Evolutionary conservation across 2,888 invertebrate genomes (phyloP), one percentile per base, ranked within the genome.

Genomic region (Rambutsinella grinnellia): DNA sequence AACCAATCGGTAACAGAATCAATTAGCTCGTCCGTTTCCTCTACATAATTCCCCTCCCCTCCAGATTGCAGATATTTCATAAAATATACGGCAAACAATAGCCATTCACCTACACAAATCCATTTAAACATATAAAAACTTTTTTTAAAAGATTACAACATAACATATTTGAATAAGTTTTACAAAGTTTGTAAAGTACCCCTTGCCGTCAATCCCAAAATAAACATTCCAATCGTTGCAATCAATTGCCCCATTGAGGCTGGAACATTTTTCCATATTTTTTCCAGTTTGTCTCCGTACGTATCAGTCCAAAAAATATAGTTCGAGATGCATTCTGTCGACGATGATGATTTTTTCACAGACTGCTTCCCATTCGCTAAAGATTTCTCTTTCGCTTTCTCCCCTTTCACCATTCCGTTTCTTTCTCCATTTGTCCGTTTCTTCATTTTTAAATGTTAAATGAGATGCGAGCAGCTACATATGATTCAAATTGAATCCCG

Each of bases 61-160:
- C 80, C 84, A 17, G 81, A 21, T 85, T 86, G 85, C 86, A 87
- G 86, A 81, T 91, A 91, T 82, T 90, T 90, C 27, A 90, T 85
- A 1, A 90, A 88, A 84, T 92, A 89, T 0, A 91, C 90, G 36
- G 90, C 84, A 51, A 92, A 89, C 2, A 91, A 86, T 17, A 92
- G 87, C 92, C 92, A 92, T 87, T 92, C 91, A 84, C 92, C 92
- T 92, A 86, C n/a, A n/a, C n/a, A n/a, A n/a, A n/a, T n/a, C n/a
- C n/a, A n/a, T n/a, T n/a, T 17, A 88, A 84, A 67, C 1, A 51
- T 26, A 27, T 72, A 76, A 60, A 75, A 61, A 69, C 36, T 44
- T 56, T 56, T 17, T 28, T 47, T 46, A 56, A 21, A 44, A 54
- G 54, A 51, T 28, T 53, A 28, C 28, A 23, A 17, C 15, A 2